Evolutionary conservation across 2,113 vertebrate genomes (phyloP).

Genomic region (Ophiodon elongatus): DNA sequence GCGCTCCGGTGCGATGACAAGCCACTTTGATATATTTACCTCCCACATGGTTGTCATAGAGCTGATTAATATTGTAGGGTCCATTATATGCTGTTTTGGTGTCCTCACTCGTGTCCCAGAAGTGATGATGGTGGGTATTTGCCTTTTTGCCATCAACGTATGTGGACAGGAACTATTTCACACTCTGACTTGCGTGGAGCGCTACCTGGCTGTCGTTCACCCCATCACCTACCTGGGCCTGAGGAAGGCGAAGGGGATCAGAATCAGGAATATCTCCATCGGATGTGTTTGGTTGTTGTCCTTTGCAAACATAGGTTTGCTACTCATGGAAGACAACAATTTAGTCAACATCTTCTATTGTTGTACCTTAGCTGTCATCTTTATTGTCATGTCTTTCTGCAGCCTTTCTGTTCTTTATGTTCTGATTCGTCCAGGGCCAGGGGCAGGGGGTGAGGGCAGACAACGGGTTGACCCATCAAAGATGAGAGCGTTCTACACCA

Average conservation of each 20-base stretch:
- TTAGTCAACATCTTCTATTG: neutral
- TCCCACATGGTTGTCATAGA: neutral
- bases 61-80: neutral
- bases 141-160: neutral
- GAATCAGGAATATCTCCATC: neutral
- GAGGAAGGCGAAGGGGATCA: neutral
- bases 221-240: conserved; percentile 26
- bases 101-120: too few species aligned
- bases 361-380: accelerated
- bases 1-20: neutral
- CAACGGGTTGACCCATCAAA: conserved; percentile 9
- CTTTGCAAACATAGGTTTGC: neutral
- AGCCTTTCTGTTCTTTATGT: conserved; percentile 12
- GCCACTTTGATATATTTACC: neutral
- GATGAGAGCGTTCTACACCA: conserved; percentile 36
- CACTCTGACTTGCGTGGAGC: conserved; percentile 34
- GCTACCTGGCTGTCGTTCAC: conserved; percentile 39
- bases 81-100: neutral
- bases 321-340: accelerated
- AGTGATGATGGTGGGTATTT: too few species aligned
- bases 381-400: conserved; percentile 23
- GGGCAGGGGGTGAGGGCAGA: neutral
- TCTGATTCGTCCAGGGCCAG: conserved; percentile 35
- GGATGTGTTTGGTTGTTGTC: neutral
- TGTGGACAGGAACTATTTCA: neutral